These are phyloP conservation scores for Falcunculus frontatus DNA, from an alignment of 2,113 vertebrate genomes.

Conservation along the genomic window DNA sequence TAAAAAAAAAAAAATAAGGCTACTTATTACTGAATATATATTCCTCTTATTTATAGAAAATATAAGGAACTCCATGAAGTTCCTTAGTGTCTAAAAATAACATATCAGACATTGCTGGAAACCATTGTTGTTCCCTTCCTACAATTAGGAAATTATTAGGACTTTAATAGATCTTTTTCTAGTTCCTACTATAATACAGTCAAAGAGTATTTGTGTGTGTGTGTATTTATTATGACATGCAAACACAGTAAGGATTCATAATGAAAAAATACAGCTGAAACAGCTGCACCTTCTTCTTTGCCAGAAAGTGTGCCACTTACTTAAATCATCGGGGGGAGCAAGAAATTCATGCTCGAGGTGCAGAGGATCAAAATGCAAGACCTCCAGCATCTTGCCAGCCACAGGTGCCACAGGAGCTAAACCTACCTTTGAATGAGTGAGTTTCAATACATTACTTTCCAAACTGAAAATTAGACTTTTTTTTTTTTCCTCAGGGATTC, in stretches of 20 bases:
- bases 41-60: not conserved
- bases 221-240: not conserved
- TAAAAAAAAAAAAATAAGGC: not conserved
- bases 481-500: not conserved
- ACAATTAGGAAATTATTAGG: not conserved
- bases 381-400: not conserved
- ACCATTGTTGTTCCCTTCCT: not conserved
- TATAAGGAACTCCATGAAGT: not conserved
- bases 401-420: not conserved
- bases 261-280: not conserved
- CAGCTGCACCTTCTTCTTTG: not conserved
- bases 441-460: not conserved
- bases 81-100: not conserved
- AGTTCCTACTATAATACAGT: not conserved
- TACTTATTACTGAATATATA: not conserved
- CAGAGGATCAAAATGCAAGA: not conserved
- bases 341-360: not conserved
- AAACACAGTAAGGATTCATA: not conserved
- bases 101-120: not conserved
- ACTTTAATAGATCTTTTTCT: not conserved
- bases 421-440: not conserved
- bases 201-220: not conserved
- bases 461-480: not conserved
- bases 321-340: not conserved
- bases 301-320: fast-evolving